These are phyloP conservation scores for Baryphthengus martii DNA, from an alignment of 2,113 vertebrate species.

Conservation along the genomic window DNA sequence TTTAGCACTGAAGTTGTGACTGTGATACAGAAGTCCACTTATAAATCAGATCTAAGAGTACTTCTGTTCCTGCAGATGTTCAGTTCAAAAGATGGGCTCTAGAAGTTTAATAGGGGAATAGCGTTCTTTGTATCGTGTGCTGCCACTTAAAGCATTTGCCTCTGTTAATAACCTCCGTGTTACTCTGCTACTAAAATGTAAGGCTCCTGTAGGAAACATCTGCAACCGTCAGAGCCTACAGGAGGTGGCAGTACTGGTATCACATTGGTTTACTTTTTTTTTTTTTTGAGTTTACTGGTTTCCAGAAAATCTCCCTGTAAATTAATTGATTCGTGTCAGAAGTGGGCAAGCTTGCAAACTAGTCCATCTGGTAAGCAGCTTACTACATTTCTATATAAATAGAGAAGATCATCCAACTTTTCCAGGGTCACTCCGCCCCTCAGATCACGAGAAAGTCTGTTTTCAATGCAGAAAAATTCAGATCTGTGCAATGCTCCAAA, in stretches of 20 bases:
- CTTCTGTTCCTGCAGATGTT: neutral
- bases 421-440: constrained; percentile 10
- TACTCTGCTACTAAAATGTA: neutral
- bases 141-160: neutral
- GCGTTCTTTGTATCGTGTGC: accelerated
- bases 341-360: constrained; percentile 57
- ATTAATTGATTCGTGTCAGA: constrained; percentile 43
- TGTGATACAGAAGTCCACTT: neutral
- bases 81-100: neutral
- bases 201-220: neutral
- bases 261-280: neutral
- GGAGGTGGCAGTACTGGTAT: constrained; percentile 48
- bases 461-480: constrained; percentile 10
- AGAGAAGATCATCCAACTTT: constrained; percentile 40
- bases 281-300: neutral
- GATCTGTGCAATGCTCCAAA: neutral
- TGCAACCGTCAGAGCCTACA: constrained; percentile 13
- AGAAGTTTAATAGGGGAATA: neutral
- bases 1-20: neutral
- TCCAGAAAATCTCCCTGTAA: constrained; percentile 15
- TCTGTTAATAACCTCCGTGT: neutral
- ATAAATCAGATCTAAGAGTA: neutral
- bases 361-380: constrained; percentile 60
- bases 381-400: constrained; percentile 55
- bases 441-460: constrained; percentile 46